phyloP scores from a whole-genome alignment of 2,113 vertebrate species.

The Agapornis roseicollis region DNA sequence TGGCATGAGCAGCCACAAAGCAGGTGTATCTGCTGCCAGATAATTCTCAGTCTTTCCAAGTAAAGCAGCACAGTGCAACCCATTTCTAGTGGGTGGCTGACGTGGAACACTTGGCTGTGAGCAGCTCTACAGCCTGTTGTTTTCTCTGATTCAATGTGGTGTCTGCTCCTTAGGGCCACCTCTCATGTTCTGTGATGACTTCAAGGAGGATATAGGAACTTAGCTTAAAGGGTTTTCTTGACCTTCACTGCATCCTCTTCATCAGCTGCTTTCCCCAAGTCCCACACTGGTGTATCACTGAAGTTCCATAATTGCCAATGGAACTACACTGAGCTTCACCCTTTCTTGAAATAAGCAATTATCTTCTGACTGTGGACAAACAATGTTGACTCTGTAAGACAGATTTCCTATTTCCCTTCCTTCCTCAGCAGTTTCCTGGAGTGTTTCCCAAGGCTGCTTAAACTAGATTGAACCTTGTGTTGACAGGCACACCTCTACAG shows the following conservation, averaged over 20 bases:
- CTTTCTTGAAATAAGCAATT: not conserved
- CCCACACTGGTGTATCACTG: not conserved
- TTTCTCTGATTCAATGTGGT: not conserved
- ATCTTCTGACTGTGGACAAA: not conserved
- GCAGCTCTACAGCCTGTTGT: not conserved
- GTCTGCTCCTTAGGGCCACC: not conserved
- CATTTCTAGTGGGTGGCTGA: not conserved
- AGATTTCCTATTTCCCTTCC: not conserved
- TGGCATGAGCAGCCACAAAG: not conserved
- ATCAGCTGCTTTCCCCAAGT: not conserved
- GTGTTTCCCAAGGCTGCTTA: not conserved
- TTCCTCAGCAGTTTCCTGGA: not conserved
- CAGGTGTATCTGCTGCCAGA: not conserved
- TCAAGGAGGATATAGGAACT: not conserved
- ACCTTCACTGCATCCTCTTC: not conserved
- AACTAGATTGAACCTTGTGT: not conserved
- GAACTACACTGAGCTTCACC: not conserved
- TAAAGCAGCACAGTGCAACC: not conserved
- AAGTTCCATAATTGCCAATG: not conserved
- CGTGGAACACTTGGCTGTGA: not conserved
- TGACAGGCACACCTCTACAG: not conserved
- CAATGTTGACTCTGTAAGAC: not conserved
- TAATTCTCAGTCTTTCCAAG: not conserved
- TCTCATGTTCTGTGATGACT: not conserved
- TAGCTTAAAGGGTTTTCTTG: not conserved